phyloP scores from a whole-genome alignment of 2,113 vertebrate species.

The Ciconia maguari region DNA sequence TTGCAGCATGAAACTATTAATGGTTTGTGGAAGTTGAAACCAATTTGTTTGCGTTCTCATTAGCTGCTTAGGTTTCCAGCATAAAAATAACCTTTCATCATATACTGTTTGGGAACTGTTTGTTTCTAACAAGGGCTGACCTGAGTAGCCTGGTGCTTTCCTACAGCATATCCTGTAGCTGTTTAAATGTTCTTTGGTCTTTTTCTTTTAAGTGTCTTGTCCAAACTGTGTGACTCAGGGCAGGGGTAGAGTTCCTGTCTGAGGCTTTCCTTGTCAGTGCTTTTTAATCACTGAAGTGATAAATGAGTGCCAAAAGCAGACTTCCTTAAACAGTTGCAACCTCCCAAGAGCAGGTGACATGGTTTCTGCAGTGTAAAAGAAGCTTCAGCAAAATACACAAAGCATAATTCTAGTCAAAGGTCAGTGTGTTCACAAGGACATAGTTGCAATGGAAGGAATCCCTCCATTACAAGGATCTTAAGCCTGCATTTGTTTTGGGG shows the following conservation, averaged over 20 bases:
- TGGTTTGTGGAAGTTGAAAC: not conserved
- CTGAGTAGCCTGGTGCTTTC: not conserved
- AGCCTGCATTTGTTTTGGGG: not conserved
- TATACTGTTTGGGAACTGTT: not conserved
- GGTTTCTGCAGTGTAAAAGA: not conserved
- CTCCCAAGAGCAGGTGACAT: not conserved
- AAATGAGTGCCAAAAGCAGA: not conserved
- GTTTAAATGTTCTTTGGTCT: not conserved
- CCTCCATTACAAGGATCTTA: not conserved
- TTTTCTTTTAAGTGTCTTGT: not conserved
- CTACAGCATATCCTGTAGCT: slow-evolving; percentile 22
- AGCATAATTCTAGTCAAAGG: not conserved
- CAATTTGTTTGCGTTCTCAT: not conserved
- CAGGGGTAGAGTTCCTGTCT: not conserved
- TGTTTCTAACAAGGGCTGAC: not conserved
- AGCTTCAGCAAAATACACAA: not conserved
- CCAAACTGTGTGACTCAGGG: not conserved
- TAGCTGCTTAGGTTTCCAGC: not conserved
- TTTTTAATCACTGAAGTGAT: slow-evolving; percentile 46
- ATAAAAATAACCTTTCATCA: not conserved
- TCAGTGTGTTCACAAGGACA: not conserved
- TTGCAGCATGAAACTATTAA: not conserved
- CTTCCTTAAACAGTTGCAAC: not conserved
- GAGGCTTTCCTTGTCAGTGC: not conserved
- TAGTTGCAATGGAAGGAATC: not conserved